These are phyloP conservation scores for Campylorhamphus procurvoides DNA, from an alignment of 2,113 vertebrate species.

Conservation along the genomic window DNA sequence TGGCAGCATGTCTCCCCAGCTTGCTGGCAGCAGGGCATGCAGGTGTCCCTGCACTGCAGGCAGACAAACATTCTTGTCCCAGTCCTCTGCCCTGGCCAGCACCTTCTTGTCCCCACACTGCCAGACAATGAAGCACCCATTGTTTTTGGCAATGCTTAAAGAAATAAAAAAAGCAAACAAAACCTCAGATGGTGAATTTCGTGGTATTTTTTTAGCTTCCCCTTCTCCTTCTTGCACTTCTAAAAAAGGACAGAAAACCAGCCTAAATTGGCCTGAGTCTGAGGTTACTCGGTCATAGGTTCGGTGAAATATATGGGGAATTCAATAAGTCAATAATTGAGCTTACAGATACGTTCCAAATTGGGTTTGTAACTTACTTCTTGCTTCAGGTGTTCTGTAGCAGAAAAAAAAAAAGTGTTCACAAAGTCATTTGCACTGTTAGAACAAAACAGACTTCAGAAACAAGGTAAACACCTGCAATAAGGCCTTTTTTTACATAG, in stretches of 20 bases:
- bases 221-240: background rate
- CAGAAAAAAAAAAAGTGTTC: background rate
- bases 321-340: background rate
- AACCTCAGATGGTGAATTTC: background rate
- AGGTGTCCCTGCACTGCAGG: background rate
- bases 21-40: rapidly evolving
- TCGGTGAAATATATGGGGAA: background rate
- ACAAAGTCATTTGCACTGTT: background rate
- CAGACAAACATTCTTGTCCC: background rate
- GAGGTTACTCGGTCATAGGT: background rate
- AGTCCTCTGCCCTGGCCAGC: background rate
- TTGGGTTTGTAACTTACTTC: background rate
- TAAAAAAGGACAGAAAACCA: background rate
- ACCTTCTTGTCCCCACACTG: background rate
- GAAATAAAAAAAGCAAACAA: background rate
- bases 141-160: background rate
- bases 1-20: background rate
- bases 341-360: background rate
- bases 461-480: background rate
- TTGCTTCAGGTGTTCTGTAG: background rate
- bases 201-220: background rate
- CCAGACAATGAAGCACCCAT: background rate
- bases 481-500: background rate
- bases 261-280: background rate
- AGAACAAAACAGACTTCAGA: background rate